These are phyloP conservation scores for Plumapathes pennacea DNA, from an alignment of 92 coral and sea anemone genomes.

Conservation along the genomic window DNA sequence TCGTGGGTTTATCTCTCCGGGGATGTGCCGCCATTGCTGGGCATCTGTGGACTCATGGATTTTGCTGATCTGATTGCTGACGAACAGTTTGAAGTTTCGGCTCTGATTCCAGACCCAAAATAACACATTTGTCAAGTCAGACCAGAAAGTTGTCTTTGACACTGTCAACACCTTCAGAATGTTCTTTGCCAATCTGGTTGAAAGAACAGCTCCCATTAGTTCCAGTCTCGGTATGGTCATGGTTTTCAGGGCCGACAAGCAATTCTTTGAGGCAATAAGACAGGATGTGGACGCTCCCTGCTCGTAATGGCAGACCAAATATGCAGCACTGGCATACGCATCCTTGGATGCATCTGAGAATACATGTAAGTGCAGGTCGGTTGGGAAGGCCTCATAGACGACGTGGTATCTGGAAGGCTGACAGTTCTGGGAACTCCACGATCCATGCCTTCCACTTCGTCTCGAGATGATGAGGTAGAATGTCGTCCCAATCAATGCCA, in stretches of 20 bases:
- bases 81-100: conserved; percentile 23
- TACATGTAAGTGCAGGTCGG: conserved; percentile 15
- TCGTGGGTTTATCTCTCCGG: conserved; percentile 35
- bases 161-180: conserved; percentile 12
- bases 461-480: conserved; percentile 24
- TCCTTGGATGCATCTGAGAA: conserved; percentile 55
- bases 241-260: conserved; percentile 36
- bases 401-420: conserved; percentile 33
- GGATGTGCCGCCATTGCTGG: conserved; percentile 35
- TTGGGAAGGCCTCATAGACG: conserved; percentile 40
- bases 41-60: conserved; percentile 5
- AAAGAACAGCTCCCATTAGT: conserved; percentile 33
- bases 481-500: conserved; percentile 59
- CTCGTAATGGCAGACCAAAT: conserved; percentile 24
- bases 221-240: conserved; percentile 36
- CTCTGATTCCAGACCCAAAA: conserved; percentile 39
- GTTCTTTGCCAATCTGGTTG: conserved; percentile 15
- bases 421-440: conserved; percentile 27
- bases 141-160: conserved; percentile 22
- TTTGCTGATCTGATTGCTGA: conserved; percentile 13
- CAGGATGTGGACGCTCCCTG: conserved; percentile 3
- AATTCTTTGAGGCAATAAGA: conserved; percentile 38
- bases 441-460: conserved; percentile 30
- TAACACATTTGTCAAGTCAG: conserved; percentile 26
- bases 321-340: conserved; percentile 32